Conservation (phyloP, 2,113 vertebrate species). For the Semnopithecus entellus region DNA sequence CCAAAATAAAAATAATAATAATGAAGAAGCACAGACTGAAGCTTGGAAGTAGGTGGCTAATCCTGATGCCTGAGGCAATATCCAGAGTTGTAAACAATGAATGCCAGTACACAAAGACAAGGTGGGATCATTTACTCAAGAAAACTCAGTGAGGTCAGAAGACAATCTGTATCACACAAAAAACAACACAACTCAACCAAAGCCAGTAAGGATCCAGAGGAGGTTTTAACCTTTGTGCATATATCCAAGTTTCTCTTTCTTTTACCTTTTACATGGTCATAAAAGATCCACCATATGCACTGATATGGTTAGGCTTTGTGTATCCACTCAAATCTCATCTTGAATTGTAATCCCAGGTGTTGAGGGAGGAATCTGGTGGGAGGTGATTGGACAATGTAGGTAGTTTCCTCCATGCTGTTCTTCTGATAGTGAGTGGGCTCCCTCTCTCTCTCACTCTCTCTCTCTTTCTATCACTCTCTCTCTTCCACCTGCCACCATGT, state of each 20-base stretch:
- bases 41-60: background rate
- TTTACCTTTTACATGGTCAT: background rate
- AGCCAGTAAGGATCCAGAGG: background rate
- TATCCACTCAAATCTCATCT: too few species aligned
- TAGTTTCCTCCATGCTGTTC: too few species aligned
- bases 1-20: too few species aligned
- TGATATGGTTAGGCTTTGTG: too few species aligned
- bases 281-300: background rate
- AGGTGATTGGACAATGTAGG: too few species aligned
- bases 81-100: background rate
- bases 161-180: background rate
- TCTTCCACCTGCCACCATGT: too few species aligned
- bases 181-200: background rate
- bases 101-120: background rate
- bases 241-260: background rate
- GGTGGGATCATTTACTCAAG: background rate
- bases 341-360: too few species aligned
- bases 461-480: too few species aligned
- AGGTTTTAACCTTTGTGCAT: background rate
- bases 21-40: background rate
- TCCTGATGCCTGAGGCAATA: background rate
- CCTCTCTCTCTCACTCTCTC: too few species aligned
- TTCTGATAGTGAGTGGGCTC: too few species aligned
- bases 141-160: background rate
- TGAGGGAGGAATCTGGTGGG: too few species aligned